Evolutionary conservation across 2,888 invertebrate genomes (phyloP), one percentile per base, ranked within the genome.

Genomic region (Apodemia hepburni): DNA sequence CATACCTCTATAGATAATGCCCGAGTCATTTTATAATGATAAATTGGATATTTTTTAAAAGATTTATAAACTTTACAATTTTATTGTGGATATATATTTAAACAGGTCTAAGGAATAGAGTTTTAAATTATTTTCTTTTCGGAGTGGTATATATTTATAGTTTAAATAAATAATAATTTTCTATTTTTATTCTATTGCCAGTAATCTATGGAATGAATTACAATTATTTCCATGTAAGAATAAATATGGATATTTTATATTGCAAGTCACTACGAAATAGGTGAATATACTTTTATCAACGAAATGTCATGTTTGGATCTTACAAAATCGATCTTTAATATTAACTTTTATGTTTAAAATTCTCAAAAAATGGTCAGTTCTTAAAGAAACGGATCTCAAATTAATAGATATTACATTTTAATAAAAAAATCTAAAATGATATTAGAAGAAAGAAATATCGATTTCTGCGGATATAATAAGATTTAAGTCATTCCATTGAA

Each of bases 31-130:
- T 80, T 80, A 75, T 80, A 82, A 82, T 84, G 78, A 78, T 78
- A 85, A 85, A 87, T 81, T 81, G 85, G 86, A 88, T 90, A 90
- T 91, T 91, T 90, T 90, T 85, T 85, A 87, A 86, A 81, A 82
- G 75, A 73, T 86, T 88, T 88, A 87, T 84, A 83, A 86, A 79
- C 80, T 89, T 87, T 88, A 88, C 85, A 85, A 80, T 77, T 73
- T 77, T 75, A 79, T 77, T 77, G 77, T 73, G 69, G 70, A 72
- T 71, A 72, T 71, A 72, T 72, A 80, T 81, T 80, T 84, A 86
- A 84, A 84, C 88, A 84, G 84, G 82, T 85, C 86, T 87, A 78
- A 82, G 61, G 58, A 58, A 87, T 85, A 86, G 77, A 82, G 72
- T 78, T 83, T 82, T 87, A 87, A 84, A 80, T 76, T 75, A 79